A percentile compares a stretch with the other conserved stretches of the same genome.
Conservation (phyloP, 2,888 invertebrate genomes). For the Calliphora vomitoria region DNA sequence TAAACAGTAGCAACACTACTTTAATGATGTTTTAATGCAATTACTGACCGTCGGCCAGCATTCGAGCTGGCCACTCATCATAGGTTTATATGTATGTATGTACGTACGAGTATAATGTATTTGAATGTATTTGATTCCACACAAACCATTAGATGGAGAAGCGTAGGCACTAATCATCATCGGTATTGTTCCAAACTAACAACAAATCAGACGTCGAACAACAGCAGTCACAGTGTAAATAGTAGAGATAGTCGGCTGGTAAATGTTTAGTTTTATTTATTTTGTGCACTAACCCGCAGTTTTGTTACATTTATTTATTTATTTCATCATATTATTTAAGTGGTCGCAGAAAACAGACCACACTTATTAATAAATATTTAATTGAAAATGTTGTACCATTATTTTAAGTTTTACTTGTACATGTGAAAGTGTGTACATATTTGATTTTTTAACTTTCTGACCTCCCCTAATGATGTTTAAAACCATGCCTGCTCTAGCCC, state of each 20-base stretch:
- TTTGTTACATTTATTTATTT: constrained; percentile 38
- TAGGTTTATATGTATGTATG: background rate
- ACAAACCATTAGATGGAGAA: constrained; percentile 22
- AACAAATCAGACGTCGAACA: constrained; percentile 61
- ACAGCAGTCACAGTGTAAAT: background rate
- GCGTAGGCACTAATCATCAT: constrained; percentile 42
- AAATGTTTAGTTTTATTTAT: background rate
- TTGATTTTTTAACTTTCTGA: no score
- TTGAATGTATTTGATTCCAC: constrained; percentile 11
- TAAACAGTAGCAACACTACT: constrained; percentile 47
- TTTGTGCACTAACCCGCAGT: constrained; percentile 65
- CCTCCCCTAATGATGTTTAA: no score
- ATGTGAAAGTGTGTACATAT: no score
- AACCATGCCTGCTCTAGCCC: no score
- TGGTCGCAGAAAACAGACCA: constrained; percentile 23
- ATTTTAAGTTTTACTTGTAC: no score
- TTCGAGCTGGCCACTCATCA: constrained; percentile 33
- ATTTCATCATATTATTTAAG: constrained; percentile 18
- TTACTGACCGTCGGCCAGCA: constrained; percentile 74
- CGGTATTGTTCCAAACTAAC: constrained; percentile 53
- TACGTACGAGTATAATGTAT: constrained; percentile 14
- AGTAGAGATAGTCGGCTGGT: constrained; percentile 2
- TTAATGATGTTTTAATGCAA: constrained; percentile 68
- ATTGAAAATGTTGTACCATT: background rate
- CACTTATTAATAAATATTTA: constrained; percentile 32